These are phyloP conservation scores for Mareca penelope DNA, from an alignment of 2,797 vertebrate species.

Conservation along the genomic window DNA sequence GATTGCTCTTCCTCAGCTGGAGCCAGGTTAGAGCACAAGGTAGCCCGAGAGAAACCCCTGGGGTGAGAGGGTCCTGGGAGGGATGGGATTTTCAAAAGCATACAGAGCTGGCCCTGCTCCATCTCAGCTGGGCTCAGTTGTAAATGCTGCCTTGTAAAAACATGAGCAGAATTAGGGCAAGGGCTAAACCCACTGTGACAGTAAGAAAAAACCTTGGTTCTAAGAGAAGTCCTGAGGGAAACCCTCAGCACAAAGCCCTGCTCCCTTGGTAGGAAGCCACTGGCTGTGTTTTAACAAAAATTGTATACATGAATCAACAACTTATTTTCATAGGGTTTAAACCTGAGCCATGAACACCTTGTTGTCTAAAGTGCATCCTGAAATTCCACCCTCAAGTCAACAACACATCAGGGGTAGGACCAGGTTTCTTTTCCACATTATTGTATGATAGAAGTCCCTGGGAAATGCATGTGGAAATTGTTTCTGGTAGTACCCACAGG, in stretches of 20 bases:
- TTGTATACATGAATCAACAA: neutral
- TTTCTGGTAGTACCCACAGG: neutral
- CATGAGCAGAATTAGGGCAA: neutral
- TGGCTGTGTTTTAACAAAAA: neutral
- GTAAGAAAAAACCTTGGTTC: neutral
- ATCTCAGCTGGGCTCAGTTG: neutral
- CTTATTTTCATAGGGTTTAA: neutral
- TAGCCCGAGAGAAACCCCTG: neutral
- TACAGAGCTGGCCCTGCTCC: neutral
- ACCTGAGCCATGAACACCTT: neutral
- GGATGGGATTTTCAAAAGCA: neutral
- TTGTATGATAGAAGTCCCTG: neutral
- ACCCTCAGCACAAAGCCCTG: neutral
- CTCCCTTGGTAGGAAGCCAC: neutral
- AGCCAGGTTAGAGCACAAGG: neutral
- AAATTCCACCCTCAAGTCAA: neutral
- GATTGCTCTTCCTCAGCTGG: neutral
- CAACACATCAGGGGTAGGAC: neutral
- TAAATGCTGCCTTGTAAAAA: neutral
- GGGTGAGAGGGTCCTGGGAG: neutral
- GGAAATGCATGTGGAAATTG: neutral
- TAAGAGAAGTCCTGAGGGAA: neutral
- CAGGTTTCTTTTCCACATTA: neutral
- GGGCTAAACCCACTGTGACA: neutral
- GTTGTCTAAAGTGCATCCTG: neutral